Percentiles rank a stretch among this genome's conserved stretches.
phyloP scores from a whole-genome alignment of 2,113 vertebrate genomes.

The Hemicordylus capensis region DNA sequence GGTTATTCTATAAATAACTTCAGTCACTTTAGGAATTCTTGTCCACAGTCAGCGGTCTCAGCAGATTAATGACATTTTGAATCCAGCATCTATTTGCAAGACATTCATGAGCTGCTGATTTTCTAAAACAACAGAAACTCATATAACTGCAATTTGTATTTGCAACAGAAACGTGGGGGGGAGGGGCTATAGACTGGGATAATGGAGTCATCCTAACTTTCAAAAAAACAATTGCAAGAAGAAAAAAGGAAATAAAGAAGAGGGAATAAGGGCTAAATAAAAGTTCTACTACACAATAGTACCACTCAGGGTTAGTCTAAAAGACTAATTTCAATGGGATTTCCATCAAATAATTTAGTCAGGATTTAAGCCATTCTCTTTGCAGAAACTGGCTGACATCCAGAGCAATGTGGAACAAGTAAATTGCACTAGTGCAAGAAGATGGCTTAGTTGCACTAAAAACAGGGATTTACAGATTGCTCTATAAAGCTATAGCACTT shows the following conservation, averaged over 20 bases:
- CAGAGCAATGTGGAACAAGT: too few species aligned
- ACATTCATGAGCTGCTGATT: fast-evolving
- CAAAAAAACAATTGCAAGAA: background rate
- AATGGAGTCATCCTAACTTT: fast-evolving
- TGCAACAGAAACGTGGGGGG: too few species aligned
- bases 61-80: background rate
- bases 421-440: too few species aligned
- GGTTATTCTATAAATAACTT: background rate
- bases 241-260: background rate
- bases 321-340: too few species aligned
- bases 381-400: too few species aligned
- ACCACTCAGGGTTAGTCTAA: too few species aligned
- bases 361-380: too few species aligned
- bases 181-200: background rate
- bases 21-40: background rate
- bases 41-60: background rate
- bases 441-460: too few species aligned
- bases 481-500: too few species aligned
- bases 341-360: too few species aligned
- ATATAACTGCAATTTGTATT: background rate
- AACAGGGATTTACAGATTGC: too few species aligned
- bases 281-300: background rate
- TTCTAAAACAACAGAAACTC: background rate
- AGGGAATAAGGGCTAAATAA: background rate
- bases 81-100: background rate